A percentile compares a stretch with the other conserved stretches of the same genome.
Conservation (phyloP, 1,140 invertebrate species). For the Linepithema humile region DNA sequence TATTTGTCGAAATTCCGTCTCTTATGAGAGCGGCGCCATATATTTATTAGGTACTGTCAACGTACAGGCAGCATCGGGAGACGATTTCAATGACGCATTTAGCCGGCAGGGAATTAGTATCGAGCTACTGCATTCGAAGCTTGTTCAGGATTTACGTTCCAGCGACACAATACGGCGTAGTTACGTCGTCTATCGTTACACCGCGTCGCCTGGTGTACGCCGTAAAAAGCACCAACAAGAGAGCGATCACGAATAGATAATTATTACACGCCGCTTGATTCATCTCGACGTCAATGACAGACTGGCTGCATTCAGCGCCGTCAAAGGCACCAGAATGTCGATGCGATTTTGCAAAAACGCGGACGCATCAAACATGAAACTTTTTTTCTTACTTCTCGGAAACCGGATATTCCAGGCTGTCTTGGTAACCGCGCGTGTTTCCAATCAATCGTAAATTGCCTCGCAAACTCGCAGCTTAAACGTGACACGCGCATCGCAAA, state of each 20-base stretch:
- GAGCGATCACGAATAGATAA: conserved; percentile 33
- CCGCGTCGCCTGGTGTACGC: not conserved
- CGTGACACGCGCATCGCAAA: not conserved
- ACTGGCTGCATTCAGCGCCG: not conserved
- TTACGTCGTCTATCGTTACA: conserved; percentile 35
- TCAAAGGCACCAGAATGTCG: not conserved
- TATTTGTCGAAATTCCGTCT: conserved; percentile 11
- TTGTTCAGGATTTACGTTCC: conserved; percentile 41
- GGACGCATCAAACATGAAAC: not conserved
- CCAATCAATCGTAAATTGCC: not conserved
- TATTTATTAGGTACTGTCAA: not conserved
- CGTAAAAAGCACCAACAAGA: conserved; percentile 8
- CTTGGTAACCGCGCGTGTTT: not conserved
- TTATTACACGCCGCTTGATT: conserved; percentile 49
- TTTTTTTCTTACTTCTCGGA: not conserved
- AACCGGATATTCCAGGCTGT: not conserved
- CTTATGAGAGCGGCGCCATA: not conserved
- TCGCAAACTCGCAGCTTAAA: conserved; percentile 7
- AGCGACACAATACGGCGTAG: conserved; percentile 26
- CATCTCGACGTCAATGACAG: conserved; percentile 18
- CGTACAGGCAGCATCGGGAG: not conserved
- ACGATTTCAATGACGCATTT: conserved; percentile 48
- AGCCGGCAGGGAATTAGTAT: conserved; percentile 40
- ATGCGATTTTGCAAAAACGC: not conserved
- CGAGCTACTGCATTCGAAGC: conserved; percentile 35